phyloP scores from a whole-genome alignment of 2,797 vertebrate genomes.

The Paramormyrops hopkinsi region DNA sequence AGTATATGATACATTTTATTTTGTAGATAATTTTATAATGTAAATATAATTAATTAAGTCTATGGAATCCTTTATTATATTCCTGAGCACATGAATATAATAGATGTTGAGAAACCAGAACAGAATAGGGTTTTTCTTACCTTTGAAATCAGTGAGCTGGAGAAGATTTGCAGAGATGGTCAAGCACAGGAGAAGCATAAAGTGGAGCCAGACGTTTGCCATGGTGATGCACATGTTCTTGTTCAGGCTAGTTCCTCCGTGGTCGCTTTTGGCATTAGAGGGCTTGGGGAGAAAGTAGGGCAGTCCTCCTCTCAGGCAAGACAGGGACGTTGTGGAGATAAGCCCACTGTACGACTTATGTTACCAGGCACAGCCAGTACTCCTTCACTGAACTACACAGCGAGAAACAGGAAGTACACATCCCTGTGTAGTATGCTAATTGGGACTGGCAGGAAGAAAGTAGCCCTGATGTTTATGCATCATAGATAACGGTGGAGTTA shows the following conservation, averaged over 20 bases:
- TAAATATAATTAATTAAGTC: not conserved
- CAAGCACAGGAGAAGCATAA: slow-evolving; percentile 26
- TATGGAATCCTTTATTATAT: not conserved
- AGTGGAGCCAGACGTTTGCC: slow-evolving; percentile 23
- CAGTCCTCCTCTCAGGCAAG: not conserved
- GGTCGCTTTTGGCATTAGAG: not conserved
- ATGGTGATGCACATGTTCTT: slow-evolving; percentile 32
- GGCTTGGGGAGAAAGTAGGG: not conserved
- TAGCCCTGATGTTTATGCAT: not conserved
- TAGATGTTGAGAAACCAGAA: not conserved
- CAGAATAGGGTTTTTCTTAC: slow-evolving; percentile 36
- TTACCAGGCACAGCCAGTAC: not conserved
- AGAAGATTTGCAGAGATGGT: slow-evolving; percentile 19
- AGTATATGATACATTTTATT: not conserved
- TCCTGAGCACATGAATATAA: not conserved
- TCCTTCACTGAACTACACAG: not conserved
- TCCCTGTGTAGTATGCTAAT: not conserved
- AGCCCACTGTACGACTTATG: not conserved
- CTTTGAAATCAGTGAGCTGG: slow-evolving; percentile 34
- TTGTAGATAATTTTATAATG: not conserved
- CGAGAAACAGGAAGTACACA: not conserved
- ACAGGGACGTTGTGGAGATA: not conserved
- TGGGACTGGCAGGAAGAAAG: not conserved
- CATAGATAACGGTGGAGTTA: not conserved
- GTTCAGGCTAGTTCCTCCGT: not conserved